Base-by-base conservation (phyloP, 1,140 invertebrate species). In the Proctacanthus coquilletti region DNA sequence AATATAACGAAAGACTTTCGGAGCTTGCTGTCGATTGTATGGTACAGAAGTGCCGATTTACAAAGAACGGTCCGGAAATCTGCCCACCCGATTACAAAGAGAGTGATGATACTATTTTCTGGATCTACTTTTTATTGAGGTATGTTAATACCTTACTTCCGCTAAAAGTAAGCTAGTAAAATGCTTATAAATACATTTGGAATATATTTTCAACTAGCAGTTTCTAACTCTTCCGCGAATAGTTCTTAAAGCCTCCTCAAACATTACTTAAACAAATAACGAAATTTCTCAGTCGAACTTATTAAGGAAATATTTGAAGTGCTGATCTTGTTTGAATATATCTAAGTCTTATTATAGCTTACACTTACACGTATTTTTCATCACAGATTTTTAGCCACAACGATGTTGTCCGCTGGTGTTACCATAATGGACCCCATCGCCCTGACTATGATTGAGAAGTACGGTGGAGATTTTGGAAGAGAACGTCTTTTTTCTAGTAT, bases 341-440 rank as follows among this genome's bases (percentile, higher is more conserved):
- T 32, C 32, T 35, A 34, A 14, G 30, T 21, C 29, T 14, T 38
- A 18, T 11, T 18, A 31, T 32, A n/a, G 29, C 21, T 13, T 4
- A 8, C 0, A 15, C 27, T 29, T 18, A 8, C 11, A 5, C 47
- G n/a, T 19, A n/a, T 5, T 15, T 14, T 5, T 11, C 5, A 10
- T 36, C 21, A 20, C 17, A 57, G 83, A 47, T 81, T 84, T 44
- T 56, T 82, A 40, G 81, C 74, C 2, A 80, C 74, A 5, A 74
- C 79, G 2, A 80, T 81, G 70, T 58, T 80, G 40, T 75, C 73
- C 2, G 77, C 77, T 17, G 77, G 76, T 6, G 77, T 84, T 2
- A 81, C 78, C 8, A 77, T 86, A 37, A 74, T 85, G 69, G 82
- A 87, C 60, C 81, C 83, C 1, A 84, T 84, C 33, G 77, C 80